phyloP scores from a whole-genome alignment of 2,888 invertebrate species.

The Agriopis leucophaearia region DNA sequence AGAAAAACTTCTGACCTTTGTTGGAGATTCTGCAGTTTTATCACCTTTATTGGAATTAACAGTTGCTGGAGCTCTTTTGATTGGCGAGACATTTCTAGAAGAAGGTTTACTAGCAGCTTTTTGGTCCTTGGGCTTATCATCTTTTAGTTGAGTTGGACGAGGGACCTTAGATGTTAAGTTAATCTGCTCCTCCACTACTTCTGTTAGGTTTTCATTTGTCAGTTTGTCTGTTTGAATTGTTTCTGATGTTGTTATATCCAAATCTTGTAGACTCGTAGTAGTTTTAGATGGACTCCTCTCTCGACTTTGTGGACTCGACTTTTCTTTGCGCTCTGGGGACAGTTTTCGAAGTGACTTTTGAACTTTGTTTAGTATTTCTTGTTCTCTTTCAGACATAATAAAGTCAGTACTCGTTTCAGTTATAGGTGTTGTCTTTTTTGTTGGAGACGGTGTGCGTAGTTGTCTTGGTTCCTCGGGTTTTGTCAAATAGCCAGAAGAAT shows the following conservation, averaged over 20 bases:
- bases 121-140: slow-evolving; percentile 57
- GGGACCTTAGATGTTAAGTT: slow-evolving; percentile 43
- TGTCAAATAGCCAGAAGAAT: slow-evolving; percentile 30
- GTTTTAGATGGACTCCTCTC: slow-evolving; percentile 66
- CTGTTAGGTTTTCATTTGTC: slow-evolving; percentile 41
- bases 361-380: slow-evolving; percentile 73
- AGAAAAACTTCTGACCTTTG: slow-evolving; percentile 71
- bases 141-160: slow-evolving; percentile 46
- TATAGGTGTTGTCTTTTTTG: slow-evolving; percentile 52
- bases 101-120: slow-evolving; percentile 61
- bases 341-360: slow-evolving; percentile 74
- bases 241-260: slow-evolving; percentile 56
- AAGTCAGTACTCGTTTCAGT: slow-evolving; percentile 61
- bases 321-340: slow-evolving; percentile 72
- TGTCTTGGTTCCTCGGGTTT: slow-evolving; percentile 51
- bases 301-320: slow-evolving; percentile 58
- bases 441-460: slow-evolving; percentile 57
- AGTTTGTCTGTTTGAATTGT: slow-evolving; percentile 40
- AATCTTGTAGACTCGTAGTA: slow-evolving; percentile 63
- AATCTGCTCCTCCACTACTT: slow-evolving; percentile 48
- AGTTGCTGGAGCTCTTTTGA: slow-evolving; percentile 61
- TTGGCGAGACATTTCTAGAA: slow-evolving; percentile 71
- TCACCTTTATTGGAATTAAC: slow-evolving; percentile 53
- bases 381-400: slow-evolving; percentile 71
- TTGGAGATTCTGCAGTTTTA: slow-evolving; percentile 58